Percentiles rank a stretch among this genome's conserved stretches.
phyloP scores from a whole-genome alignment of 2,888 invertebrate species.

The Hydraecia micacea region DNA sequence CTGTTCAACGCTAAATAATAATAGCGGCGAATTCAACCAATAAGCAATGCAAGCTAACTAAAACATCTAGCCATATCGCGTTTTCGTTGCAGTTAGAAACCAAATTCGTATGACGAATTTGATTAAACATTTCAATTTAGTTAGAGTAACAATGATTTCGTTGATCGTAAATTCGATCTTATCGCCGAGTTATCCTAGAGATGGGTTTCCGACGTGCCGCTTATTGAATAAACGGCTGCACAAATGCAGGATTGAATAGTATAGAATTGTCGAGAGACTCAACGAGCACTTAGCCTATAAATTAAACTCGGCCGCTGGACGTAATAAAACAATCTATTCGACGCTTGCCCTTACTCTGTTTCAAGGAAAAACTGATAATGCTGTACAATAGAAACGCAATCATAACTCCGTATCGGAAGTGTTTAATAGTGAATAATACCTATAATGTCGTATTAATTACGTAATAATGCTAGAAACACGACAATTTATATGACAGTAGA shows the following conservation, averaged over 20 bases:
- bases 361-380: conserved; percentile 37
- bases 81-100: background rate
- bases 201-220: background rate
- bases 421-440: conserved; percentile 27
- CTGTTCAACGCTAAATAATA: background rate
- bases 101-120: conserved; percentile 4
- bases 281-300: conserved; percentile 44
- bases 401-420: conserved; percentile 38
- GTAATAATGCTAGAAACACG: conserved; percentile 25
- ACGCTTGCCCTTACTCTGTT: conserved; percentile 22
- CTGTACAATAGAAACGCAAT: conserved; percentile 32
- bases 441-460: conserved; percentile 40
- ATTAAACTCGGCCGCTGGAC: conserved; percentile 29
- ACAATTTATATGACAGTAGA: conserved; percentile 18
- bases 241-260: conserved; percentile 4
- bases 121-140: background rate
- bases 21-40: conserved; percentile 17
- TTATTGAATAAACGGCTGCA: conserved; percentile 12
- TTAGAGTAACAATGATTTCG: background rate
- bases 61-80: background rate
- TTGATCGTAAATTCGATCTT: background rate
- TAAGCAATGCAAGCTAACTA: conserved; percentile 14
- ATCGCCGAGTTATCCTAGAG: background rate
- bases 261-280: conserved; percentile 21
- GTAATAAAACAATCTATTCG: conserved; percentile 16